These are phyloP conservation scores for Corythoichthys intestinalis DNA, from an alignment of 2,113 vertebrate genomes.

Conservation along the genomic window DNA sequence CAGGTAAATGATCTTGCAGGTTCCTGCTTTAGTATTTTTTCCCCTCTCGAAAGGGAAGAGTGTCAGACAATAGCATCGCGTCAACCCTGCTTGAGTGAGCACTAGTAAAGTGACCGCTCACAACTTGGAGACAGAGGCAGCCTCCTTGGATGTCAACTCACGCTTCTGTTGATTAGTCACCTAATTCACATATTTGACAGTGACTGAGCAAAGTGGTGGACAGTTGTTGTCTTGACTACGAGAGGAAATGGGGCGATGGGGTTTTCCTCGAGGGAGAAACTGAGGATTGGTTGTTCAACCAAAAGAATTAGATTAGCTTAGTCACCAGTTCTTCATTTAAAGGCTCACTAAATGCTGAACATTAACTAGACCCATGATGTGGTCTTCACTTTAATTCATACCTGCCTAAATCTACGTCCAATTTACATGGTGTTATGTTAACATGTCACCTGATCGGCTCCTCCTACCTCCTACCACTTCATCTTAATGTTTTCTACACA, in stretches of 20 bases:
- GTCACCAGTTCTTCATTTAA: conserved; percentile 16
- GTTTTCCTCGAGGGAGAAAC: conserved; percentile 41
- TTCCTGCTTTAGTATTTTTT: conserved; percentile 53
- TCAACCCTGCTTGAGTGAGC: conserved; percentile 75
- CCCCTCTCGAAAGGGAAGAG: conserved; percentile 33
- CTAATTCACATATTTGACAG: conserved; percentile 30
- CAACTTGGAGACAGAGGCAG: conserved; percentile 49
- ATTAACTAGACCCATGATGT: conserved; percentile 46
- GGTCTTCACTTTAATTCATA: conserved; percentile 30
- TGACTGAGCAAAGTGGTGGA: conserved; percentile 39
- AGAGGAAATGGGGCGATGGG: conserved; percentile 31
- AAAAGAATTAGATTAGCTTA: conserved; percentile 52
- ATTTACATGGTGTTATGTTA: conserved; percentile 50
- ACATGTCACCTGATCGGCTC: conserved; percentile 58
- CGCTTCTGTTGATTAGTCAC: conserved; percentile 40
- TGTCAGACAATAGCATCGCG: conserved; percentile 31
- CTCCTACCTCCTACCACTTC: conserved; percentile 74
- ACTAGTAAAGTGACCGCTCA: conserved; percentile 56
- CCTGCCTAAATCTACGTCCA: conserved; percentile 60
- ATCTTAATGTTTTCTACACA: conserved; percentile 39
- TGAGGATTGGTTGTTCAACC: conserved; percentile 35
- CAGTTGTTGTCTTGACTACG: conserved; percentile 23
- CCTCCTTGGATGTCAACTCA: conserved; percentile 51
- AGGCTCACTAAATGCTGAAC: conserved; percentile 38
- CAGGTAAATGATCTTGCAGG: conserved; percentile 68